phyloP scores from a whole-genome alignment of 2,888 invertebrate genomes.

The Tenodera sinensis region DNA sequence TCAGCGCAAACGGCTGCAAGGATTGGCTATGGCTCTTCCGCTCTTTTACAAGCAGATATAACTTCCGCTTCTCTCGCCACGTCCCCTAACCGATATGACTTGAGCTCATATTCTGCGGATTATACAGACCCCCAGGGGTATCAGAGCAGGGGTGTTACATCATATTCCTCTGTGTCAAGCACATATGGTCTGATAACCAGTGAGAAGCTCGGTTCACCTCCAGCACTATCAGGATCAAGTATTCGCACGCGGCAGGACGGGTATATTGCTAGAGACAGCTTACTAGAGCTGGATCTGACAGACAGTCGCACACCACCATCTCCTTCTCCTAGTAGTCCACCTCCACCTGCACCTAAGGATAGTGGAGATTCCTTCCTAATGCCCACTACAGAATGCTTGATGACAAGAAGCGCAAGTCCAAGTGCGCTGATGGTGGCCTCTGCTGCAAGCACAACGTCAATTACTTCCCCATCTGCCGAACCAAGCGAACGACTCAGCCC shows the following conservation, averaged over 20 bases:
- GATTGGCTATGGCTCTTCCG: constrained; percentile 6
- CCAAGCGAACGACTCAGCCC: constrained; percentile 31
- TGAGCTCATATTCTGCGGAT: background rate
- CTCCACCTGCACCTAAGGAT: constrained; percentile 77
- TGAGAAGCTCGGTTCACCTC: constrained; percentile 36
- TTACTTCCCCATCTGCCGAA: constrained; percentile 34
- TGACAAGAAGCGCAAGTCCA: constrained; percentile 35
- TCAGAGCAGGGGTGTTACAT: constrained; percentile 36
- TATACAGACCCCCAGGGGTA: background rate
- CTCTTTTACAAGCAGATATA: background rate
- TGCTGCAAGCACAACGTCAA: constrained; percentile 41
- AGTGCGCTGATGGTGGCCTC: constrained; percentile 41
- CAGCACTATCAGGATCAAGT: constrained; percentile 60
- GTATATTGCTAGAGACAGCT: constrained; percentile 48
- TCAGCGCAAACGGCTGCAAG: background rate
- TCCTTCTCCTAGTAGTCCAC: constrained; percentile 65
- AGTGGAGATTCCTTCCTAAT: constrained; percentile 52
- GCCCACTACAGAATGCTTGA: constrained; percentile 42
- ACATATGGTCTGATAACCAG: constrained; percentile 52
- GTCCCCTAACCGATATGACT: constrained; percentile 4
- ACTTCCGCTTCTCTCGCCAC: constrained; percentile 5
- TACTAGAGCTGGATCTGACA: constrained; percentile 24
- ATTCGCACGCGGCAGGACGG: constrained; percentile 62
- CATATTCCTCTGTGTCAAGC: background rate
- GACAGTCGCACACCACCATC: constrained; percentile 30